Base-by-base conservation (phyloP, 2,888 invertebrate species). In the Pegoplata infirma region DNA sequence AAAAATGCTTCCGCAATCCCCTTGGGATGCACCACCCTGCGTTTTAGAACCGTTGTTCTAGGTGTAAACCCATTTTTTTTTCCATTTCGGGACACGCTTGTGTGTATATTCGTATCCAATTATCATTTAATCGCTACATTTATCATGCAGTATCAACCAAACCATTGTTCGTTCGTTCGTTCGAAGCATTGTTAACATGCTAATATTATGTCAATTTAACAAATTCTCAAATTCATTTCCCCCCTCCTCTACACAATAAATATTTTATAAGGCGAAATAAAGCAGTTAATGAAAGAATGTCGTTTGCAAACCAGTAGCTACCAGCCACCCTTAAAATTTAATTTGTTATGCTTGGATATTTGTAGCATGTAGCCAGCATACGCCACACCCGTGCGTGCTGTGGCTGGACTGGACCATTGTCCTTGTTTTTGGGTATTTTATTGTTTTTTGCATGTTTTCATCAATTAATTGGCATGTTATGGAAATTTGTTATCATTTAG, bases 391-490 rank as follows among this genome's bases (percentile, higher is more conserved):
- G 53, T 51, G 28, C 12, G n/a, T n/a, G n/a, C 14, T 69, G 36
- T 56, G 44, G 44, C 64, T 53, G 21, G 44, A 32, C 64, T 53
- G 21, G 6, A 17, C 46, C 46, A 32, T 72, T 68, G 56, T 68
- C 49, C 16, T 44, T 8, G 5, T 25, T 47, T 47, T 47, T 47
- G 17, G 21, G 47, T 55, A 3, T n/a, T 28, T 17, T 25, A n/a
- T n/a, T n/a, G n/a, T 28, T 51, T 14, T 53, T 12, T 16, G n/a
- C 16, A 23, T 21, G 21, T 21, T 19, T 67, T 53, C 14, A 75
- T 71, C 61, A 75, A 75, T 79, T 79, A 79, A 75, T 75, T 75
- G 79, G 59, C 71, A 67, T 79, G 75, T 75, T 79, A 79, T 79
- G 75, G 79, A 75, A 79, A 79, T 79, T 75, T 71, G 79, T 71